Conservation (phyloP, 2,888 invertebrate genomes). For the Drosophila borborema region DNA sequence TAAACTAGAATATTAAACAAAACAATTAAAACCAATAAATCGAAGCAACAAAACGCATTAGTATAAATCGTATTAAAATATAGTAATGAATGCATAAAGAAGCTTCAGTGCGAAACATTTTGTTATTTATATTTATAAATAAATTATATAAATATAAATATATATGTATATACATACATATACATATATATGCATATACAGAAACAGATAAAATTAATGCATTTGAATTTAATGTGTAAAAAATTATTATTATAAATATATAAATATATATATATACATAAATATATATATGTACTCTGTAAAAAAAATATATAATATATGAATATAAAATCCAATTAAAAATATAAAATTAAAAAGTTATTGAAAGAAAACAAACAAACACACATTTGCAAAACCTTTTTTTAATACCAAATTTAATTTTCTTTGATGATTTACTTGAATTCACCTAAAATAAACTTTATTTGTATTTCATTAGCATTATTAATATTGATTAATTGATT, state of each 20-base stretch:
- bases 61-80: conserved; percentile 57
- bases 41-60: conserved; percentile 20
- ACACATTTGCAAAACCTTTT: conserved; percentile 1
- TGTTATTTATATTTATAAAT: conserved; percentile 83
- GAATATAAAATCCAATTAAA: conserved; percentile 53
- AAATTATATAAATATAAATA: conserved; percentile 53
- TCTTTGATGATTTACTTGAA: background rate
- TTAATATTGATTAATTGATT: background rate
- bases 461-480: background rate
- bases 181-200: conserved; percentile 70
- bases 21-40: background rate
- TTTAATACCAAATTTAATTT: background rate
- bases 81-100: conserved; percentile 47
- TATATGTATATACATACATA: conserved; percentile 48
- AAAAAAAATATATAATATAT: conserved; percentile 47
- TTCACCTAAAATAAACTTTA: background rate
- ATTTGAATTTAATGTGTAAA: conserved; percentile 74
- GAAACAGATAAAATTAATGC: conserved; percentile 61
- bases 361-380: background rate
- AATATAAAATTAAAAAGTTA: conserved; percentile 33
- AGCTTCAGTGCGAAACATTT: conserved; percentile 81
- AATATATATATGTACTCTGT: conserved; percentile 44
- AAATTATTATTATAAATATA: conserved; percentile 68
- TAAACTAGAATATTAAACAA: conserved; percentile 35
- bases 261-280: conserved; percentile 29